Evolutionary conservation across 2,888 invertebrate genomes (phyloP), one percentile per base, ranked within the genome.

Genomic region (Drosophila imparisetae): DNA sequence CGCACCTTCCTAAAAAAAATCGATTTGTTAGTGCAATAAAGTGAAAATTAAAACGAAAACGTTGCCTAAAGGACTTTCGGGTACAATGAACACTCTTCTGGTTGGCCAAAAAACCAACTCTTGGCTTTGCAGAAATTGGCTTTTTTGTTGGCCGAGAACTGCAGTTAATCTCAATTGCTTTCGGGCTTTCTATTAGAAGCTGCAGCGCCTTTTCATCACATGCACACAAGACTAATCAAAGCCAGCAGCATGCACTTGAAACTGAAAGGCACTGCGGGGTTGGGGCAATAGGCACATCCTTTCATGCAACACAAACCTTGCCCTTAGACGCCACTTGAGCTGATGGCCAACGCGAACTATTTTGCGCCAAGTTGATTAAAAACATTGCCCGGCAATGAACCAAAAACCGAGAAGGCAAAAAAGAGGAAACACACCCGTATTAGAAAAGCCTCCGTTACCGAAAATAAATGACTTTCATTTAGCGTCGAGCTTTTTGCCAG

Each of bases 381-480:
- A 90, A 81, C 89, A 89, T 75, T 71, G 59, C 58, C 49, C 66
- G 67, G 67, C 90, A 85, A 90, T 90, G 81, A 77, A 85, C 70
- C 73, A 72, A 27, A 30, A 30, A 45, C 24, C 40, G 65, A 57
- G 50, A 61, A 34, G 27, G 10, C 30, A 49, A 63, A 53, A 40
- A 57, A 40, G 55, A 54, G 13, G 10, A 15, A 50, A 6, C 5
- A 55, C 15, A 8, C 45, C 24, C 45, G 55, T 55, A 18, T 52
- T 21, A 24, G 32, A 70, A 76, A 59, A 52, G 50, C 27, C 42
- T 24, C 27, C 27, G 29, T 29, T 21, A 27, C 34, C 58, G 38
- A 80, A 81, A 89, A 83, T 85, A 90, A 89, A 85, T 90, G 89
- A 85, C 89, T 89, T 85, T 86, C 89, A 83, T 90, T 90, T 86